Evolutionary conservation across 2,797 vertebrate species (phyloP).

Genomic region (Crocodylus rhombifer): DNA sequence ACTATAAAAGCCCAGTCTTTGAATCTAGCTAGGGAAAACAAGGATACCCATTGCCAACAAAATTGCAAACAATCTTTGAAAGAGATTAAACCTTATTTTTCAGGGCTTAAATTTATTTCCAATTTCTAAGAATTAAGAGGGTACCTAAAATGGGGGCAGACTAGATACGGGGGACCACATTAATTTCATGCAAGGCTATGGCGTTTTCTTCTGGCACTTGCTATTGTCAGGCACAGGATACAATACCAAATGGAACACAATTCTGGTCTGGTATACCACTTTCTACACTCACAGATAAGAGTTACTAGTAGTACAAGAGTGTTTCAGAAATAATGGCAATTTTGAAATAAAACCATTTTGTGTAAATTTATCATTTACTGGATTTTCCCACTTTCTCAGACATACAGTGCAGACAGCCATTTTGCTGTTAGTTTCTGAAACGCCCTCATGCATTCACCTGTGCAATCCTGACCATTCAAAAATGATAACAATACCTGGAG

Average conservation of each 20-base stretch:
- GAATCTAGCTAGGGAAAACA: too few species aligned
- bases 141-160: not conserved
- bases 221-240: not conserved
- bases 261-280: not conserved
- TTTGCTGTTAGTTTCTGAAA: too few species aligned
- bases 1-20: too few species aligned
- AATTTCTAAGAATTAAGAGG: not conserved
- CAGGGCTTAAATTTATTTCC: not conserved
- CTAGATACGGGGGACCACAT: not conserved
- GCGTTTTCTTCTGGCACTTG: not conserved
- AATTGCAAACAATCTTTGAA: not conserved
- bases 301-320: not conserved
- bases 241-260: not conserved
- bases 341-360: not conserved
- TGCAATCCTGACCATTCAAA: not conserved
- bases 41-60: too few species aligned
- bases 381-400: too few species aligned
- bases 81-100: not conserved
- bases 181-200: not conserved
- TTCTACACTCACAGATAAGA: not conserved
- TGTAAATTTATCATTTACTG: too few species aligned
- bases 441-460: not conserved
- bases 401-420: too few species aligned
- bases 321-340: not conserved
- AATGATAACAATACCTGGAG: not conserved